Conservation (phyloP, 2,797 vertebrate species). For the Apogon talboti region DNA sequence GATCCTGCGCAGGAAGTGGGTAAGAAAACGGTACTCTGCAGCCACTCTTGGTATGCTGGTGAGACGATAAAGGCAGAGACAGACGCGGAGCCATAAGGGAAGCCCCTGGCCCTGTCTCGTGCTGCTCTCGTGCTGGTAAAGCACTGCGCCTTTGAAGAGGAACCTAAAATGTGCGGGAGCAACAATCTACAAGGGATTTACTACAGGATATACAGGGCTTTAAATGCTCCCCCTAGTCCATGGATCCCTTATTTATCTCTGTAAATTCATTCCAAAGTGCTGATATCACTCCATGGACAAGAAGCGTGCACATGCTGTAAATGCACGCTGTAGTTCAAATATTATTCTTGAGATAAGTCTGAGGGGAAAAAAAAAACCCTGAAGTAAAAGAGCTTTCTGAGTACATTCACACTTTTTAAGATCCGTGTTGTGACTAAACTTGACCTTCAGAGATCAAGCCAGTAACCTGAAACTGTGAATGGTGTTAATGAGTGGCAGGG, state of each 20-base stretch:
- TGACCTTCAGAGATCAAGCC: conserved; percentile 70
- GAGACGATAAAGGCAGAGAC: conserved; percentile 76
- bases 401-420: conserved; percentile 13
- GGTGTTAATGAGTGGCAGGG: conserved; percentile 77
- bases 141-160: conserved; percentile 70
- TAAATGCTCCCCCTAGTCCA: conserved; percentile 61
- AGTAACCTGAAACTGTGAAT: conserved; percentile 78
- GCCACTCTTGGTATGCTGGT: conserved; percentile 75
- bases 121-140: conserved; percentile 75
- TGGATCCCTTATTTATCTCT: conserved; percentile 75
- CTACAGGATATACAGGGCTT: conserved; percentile 73
- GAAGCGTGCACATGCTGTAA: not conserved
- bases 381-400: not conserved
- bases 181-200: conserved; percentile 79
- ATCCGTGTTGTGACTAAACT: conserved; percentile 49
- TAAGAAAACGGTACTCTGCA: conserved; percentile 53
- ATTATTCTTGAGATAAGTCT: not conserved
- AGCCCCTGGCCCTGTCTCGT: conserved; percentile 72
- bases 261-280: conserved; percentile 61
- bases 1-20: conserved; percentile 75
- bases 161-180: conserved; percentile 74
- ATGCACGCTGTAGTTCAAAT: not conserved
- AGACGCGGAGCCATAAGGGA: conserved; percentile 72
- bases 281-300: conserved; percentile 67
- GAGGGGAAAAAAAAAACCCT: not conserved